Conservation (phyloP, 2,888 invertebrate genomes). For the Eumerus sabulonum region DNA sequence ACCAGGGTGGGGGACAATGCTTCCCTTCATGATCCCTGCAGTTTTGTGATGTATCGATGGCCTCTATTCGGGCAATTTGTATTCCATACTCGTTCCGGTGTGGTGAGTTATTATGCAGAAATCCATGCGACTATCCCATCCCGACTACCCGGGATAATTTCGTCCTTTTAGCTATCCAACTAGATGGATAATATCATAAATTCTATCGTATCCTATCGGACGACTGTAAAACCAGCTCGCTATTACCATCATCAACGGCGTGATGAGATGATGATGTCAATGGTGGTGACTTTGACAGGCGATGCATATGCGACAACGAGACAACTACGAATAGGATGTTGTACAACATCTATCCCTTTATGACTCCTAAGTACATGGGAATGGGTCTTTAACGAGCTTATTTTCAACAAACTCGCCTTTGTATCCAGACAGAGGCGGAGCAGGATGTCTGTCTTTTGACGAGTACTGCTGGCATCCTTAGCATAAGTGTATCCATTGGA, state of each 20-base stretch:
- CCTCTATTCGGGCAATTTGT: constrained; percentile 46
- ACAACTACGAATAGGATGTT: constrained; percentile 36
- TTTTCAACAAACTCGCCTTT: constrained; percentile 18
- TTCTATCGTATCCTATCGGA: constrained; percentile 31
- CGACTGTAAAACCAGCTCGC: constrained; percentile 40
- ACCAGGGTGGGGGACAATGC: background rate
- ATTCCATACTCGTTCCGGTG: constrained; percentile 57
- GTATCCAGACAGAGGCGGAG: background rate
- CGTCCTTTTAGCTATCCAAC: constrained; percentile 54
- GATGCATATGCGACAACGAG: constrained; percentile 50
- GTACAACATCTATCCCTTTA: constrained; percentile 24
- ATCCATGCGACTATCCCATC: constrained; percentile 49
- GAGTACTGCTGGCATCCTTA: no score
- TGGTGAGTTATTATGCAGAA: constrained; percentile 59
- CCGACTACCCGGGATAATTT: constrained; percentile 48
- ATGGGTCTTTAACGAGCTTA: constrained; percentile 54
- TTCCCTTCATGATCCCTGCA: background rate
- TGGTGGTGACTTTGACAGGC: constrained; percentile 53
- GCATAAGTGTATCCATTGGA: background rate
- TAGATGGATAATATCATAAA: constrained; percentile 61
- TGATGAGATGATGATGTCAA: constrained; percentile 47
- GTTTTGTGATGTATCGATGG: background rate
- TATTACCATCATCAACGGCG: background rate
- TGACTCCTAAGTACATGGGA: constrained; percentile 55
- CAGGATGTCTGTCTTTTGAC: background rate